Evolutionary conservation across 1,140 invertebrate species (phyloP).

Genomic region (Sarcophaga peregrina): DNA sequence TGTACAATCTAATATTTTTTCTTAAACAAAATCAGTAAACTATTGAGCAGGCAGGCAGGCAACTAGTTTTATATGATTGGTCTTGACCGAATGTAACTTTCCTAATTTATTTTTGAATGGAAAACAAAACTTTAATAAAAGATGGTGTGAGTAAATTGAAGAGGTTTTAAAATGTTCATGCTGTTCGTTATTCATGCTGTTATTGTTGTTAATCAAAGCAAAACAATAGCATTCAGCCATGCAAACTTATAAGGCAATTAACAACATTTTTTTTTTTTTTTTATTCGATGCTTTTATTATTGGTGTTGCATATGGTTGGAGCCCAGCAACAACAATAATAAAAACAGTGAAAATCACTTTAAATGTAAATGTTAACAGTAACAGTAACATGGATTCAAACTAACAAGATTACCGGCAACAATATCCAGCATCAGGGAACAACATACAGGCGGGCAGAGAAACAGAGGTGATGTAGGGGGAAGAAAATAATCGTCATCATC

Average conservation of each 20-base stretch:
- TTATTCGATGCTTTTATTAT: background rate
- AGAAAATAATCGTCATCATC: too few species aligned
- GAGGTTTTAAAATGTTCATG: too few species aligned
- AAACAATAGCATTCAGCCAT: background rate
- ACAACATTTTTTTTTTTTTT: background rate
- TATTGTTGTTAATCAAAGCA: background rate
- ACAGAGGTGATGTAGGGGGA: background rate
- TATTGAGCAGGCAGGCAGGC: too few species aligned
- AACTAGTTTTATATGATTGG: too few species aligned
- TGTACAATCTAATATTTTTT: too few species aligned
- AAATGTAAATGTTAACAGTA: background rate
- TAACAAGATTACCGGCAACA: background rate
- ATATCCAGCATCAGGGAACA: background rate
- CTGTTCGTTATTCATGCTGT: too few species aligned
- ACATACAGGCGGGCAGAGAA: background rate
- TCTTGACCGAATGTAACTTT: too few species aligned
- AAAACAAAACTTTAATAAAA: too few species aligned
- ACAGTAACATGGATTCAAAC: background rate
- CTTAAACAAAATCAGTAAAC: too few species aligned
- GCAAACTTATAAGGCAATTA: slow-evolving; percentile 27
- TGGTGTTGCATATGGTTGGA: background rate
- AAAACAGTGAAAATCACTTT: background rate
- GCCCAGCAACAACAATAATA: background rate
- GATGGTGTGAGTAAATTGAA: too few species aligned
- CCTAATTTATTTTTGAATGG: too few species aligned